Evolutionary conservation across 2,113 vertebrate species (phyloP).

Genomic region (Desmodus rotundus): DNA sequence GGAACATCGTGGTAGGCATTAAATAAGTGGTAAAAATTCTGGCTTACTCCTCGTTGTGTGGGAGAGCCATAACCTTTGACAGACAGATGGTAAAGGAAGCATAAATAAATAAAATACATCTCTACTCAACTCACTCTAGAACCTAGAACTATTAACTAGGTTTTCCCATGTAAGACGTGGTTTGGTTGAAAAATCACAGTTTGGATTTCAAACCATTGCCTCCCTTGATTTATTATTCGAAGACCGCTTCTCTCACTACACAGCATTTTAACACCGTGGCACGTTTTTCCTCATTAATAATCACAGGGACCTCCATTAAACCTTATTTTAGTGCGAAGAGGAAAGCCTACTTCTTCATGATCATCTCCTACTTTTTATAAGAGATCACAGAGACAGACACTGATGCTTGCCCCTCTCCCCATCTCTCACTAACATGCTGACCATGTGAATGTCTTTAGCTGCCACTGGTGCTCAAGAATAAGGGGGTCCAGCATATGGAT

Average conservation of each 20-base stretch:
- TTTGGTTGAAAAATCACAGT: background rate
- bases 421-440: background rate
- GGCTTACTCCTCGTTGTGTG: background rate
- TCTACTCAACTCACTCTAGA: background rate
- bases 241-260: background rate
- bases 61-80: background rate
- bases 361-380: background rate
- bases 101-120: background rate
- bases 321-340: background rate
- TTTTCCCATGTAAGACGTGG: background rate
- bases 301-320: background rate
- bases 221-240: background rate
- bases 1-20: background rate
- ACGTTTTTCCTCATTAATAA: background rate
- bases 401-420: background rate
- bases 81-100: background rate
- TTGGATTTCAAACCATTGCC: background rate
- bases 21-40: background rate
- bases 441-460: background rate
- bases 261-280: background rate
- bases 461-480: background rate
- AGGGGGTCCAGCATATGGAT: background rate
- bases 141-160: background rate
- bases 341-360: background rate
- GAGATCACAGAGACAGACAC: too few species aligned